Percentiles rank a stretch among this genome's conserved stretches.
Conservation (phyloP, 2,797 vertebrate genomes). For the Gallinago nigripennis region DNA sequence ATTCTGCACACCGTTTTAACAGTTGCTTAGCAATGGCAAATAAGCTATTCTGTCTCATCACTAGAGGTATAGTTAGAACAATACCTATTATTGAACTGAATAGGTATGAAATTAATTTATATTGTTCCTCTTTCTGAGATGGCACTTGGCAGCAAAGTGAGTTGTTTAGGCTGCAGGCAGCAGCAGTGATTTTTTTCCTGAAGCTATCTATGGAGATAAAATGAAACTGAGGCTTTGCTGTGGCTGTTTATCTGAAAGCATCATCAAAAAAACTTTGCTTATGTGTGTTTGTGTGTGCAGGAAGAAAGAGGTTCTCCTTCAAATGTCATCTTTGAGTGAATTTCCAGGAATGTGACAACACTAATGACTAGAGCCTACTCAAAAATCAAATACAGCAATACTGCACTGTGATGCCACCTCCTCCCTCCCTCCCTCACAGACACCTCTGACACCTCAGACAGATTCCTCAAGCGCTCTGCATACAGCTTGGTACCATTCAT, state of each 20-base stretch:
- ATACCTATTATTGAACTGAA: constrained; percentile 73
- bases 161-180: constrained; percentile 36
- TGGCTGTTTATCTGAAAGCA: constrained; percentile 18
- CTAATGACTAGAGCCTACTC: background rate
- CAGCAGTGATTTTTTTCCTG: background rate
- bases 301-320: constrained; percentile 28
- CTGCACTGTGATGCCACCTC: background rate
- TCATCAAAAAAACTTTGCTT: background rate
- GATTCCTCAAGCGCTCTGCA: too few relatives aligned
- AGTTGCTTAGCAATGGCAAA: constrained; percentile 76
- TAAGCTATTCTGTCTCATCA: constrained; percentile 65
- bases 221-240: constrained; percentile 27
- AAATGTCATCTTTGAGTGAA: background rate
- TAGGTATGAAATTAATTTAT: constrained; percentile 77
- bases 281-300: background rate
- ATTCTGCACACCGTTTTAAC: constrained; percentile 42
- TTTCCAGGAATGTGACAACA: background rate
- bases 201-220: constrained; percentile 32
- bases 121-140: constrained; percentile 67
- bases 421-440: background rate
- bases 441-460: background rate
- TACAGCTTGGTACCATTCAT: too few relatives aligned
- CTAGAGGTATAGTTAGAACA: constrained; percentile 68
- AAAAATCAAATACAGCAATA: background rate
- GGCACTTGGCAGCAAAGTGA: constrained; percentile 60